Conservation (phyloP, 2,113 vertebrate species). For the Natator depressus region DNA sequence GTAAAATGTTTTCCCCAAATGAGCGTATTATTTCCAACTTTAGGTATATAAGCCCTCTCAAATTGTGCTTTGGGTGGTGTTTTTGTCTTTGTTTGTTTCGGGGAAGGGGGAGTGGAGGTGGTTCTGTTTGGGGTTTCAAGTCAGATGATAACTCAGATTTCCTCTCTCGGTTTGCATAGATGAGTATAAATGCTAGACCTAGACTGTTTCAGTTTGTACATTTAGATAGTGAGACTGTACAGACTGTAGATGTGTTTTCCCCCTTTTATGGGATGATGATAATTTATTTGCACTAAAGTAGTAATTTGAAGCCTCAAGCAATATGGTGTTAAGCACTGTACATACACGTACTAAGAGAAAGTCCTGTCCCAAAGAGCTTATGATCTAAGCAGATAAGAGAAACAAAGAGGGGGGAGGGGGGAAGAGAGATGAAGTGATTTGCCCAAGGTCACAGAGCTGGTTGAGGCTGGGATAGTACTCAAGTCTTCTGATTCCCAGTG, state of each 20-base stretch:
- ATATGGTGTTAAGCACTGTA: background rate
- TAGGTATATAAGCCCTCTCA: background rate
- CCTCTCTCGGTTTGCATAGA: background rate
- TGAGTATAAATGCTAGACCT: slow-evolving; percentile 29
- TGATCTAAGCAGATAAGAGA: background rate
- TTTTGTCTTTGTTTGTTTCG: background rate
- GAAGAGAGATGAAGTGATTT: background rate
- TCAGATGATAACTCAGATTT: slow-evolving; percentile 66
- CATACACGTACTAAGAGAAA: background rate
- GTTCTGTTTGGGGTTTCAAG: slow-evolving; percentile 49
- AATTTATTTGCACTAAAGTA: slow-evolving; percentile 22
- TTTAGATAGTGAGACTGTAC: background rate
- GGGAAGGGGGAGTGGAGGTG: background rate
- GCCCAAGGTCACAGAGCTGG: background rate
- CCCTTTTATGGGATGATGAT: background rate
- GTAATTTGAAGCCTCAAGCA: slow-evolving; percentile 28
- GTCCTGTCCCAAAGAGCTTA: background rate
- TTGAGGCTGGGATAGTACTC: background rate
- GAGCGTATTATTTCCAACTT: background rate
- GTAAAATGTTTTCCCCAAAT: background rate
- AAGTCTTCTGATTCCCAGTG: background rate
- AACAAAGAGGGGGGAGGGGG: background rate
- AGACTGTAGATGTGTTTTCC: background rate
- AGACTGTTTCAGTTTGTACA: background rate
- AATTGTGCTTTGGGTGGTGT: background rate